Evolutionary conservation across 1,140 invertebrate genomes (phyloP), one percentile per base, ranked within the genome.

Genomic region (Micrasema minimum): DNA sequence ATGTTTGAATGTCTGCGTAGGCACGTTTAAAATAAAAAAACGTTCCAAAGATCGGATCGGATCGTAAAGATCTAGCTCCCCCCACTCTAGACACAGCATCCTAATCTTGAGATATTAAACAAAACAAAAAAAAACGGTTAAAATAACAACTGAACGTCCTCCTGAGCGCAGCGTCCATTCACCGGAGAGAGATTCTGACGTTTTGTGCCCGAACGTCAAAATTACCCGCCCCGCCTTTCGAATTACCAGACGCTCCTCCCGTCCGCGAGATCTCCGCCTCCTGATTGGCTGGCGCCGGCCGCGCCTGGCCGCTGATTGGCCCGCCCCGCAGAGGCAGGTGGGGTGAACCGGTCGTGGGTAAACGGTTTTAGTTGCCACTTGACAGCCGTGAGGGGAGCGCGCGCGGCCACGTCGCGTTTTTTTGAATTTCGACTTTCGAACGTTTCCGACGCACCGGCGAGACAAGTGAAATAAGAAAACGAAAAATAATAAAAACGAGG

Each of bases 311-410:
- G 14, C 59, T 18, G 38, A 62, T 62, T 62, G 38, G 59, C 43
- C 38, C 14, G 22, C 23, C 11, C 18, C 12, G 11, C 43, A n/a
- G 41, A 22, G 59, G 22, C 59, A 62, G 59, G 59, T 62, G 59
- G 59, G 59, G 59, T 45, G n/a, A 62, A 26, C 59, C 59, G 59
- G 59, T 12, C 38, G 20, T 22, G 14, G 22, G 41, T 46, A 62
- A 62, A 62, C 43, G 59, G 22, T 62, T 62, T 62, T 62, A 62
- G 59, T 62, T 41, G 59, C 43, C 26, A 26, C 38, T 62, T 62
- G 43, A 43, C 59, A 46, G 38, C 26, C 59, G 59, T 46, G 59
- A 62, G 59, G 43, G 59, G 23, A 46, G 59, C 45, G 23, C 43
- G 43, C 20, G 43, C 18, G 59, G 59, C 43, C 22, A 26, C 43